Conservation (phyloP, 1,140 invertebrate species). For the Euborellia annulipes region DNA sequence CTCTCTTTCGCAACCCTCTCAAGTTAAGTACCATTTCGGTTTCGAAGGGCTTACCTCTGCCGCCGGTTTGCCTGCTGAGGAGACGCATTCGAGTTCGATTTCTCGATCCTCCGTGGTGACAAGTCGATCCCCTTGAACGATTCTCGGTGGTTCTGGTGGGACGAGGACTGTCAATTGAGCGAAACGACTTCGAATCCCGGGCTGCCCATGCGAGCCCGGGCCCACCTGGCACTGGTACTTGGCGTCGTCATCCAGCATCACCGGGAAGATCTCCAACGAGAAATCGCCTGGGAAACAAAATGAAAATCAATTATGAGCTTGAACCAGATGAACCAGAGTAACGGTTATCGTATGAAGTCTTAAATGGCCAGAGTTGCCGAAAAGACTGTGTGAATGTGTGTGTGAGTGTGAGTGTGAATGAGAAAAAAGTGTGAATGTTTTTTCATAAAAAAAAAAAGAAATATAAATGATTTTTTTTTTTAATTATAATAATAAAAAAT, state of each 20-base stretch:
- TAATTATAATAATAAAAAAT: too few species aligned
- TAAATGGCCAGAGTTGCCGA: too few species aligned
- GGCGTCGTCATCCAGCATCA: constrained; percentile 79
- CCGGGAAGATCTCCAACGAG: constrained; percentile 70
- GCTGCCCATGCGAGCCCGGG: constrained; percentile 48
- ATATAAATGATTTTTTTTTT: too few species aligned
- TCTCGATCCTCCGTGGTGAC: constrained; percentile 74
- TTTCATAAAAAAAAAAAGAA: too few species aligned
- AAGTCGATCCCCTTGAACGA: constrained; percentile 62
- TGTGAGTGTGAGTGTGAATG: too few species aligned
- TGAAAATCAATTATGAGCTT: too few species aligned
- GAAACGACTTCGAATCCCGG: constrained; percentile 63
- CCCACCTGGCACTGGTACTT: constrained; percentile 79
- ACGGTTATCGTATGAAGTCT: too few species aligned
- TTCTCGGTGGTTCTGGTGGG: constrained; percentile 74
- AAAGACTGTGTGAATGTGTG: too few species aligned
- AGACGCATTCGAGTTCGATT: constrained; percentile 78
- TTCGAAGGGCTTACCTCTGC: constrained; percentile 57
- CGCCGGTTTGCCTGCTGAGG: constrained; percentile 79
- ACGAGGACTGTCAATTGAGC: constrained; percentile 74
- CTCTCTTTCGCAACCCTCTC: too few species aligned
- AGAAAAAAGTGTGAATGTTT: too few species aligned
- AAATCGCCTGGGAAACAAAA: constrained; percentile 65
- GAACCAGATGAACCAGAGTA: too few species aligned
- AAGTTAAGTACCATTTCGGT: background rate